Evolutionary conservation across 2,888 invertebrate genomes (phyloP).

Genomic region (Ochropacha duplaris): DNA sequence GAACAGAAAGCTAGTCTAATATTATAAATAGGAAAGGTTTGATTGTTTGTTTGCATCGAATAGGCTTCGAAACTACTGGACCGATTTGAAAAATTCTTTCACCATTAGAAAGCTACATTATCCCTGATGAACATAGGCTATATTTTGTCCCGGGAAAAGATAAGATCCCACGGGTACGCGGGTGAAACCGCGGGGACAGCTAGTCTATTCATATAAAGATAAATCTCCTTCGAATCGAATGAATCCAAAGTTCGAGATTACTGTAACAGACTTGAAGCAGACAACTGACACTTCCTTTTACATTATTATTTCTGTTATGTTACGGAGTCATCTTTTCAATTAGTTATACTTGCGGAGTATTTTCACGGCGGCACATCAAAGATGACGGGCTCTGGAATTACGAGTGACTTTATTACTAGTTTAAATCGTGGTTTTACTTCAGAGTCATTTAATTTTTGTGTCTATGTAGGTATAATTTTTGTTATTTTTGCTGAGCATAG

Average conservation of each 20-base stretch:
- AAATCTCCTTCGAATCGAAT: constrained; percentile 12
- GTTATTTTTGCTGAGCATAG: background rate
- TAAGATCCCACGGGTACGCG: no score
- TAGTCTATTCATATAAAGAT: no score
- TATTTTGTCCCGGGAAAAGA: no score
- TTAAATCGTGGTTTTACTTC: background rate
- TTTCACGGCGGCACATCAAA: constrained; percentile 7
- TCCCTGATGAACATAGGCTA: no score
- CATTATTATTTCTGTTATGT: constrained; percentile 33
- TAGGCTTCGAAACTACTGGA: no score
- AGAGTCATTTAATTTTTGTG: background rate
- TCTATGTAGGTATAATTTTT: background rate
- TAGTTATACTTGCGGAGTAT: constrained; percentile 7
- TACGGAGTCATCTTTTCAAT: constrained; percentile 17
- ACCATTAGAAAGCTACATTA: no score
- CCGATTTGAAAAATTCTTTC: no score
- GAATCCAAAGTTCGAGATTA: constrained; percentile 22
- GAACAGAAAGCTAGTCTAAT: no score
- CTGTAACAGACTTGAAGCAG: constrained; percentile 16
- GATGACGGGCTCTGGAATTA: background rate
- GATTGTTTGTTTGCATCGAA: no score
- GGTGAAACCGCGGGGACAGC: no score
- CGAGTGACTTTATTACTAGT: background rate
- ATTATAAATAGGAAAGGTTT: no score
- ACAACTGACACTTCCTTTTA: constrained; percentile 32